A percentile compares a stretch with the other conserved stretches of the same genome.
Evolutionary conservation across 2,113 vertebrate species (phyloP).

Genomic region (Galeopterus variegatus): DNA sequence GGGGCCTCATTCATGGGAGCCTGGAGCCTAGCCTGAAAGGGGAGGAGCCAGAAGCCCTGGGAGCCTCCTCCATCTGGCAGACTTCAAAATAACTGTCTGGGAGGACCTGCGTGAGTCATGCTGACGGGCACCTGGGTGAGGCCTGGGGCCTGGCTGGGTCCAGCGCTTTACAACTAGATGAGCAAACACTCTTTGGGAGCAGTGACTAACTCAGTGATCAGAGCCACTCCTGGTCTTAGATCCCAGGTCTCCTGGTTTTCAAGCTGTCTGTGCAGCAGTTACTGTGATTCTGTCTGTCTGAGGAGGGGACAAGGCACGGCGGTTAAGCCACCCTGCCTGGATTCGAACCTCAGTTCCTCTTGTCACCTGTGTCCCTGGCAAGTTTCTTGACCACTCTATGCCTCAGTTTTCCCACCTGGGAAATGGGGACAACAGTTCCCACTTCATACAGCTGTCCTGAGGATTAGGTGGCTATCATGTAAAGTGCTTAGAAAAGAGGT

Average conservation of each 20-base stretch:
- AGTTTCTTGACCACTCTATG: not conserved
- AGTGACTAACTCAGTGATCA: slow-evolving; percentile 39
- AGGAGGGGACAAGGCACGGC: not conserved
- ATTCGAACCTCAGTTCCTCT: not conserved
- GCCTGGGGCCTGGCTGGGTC: not conserved
- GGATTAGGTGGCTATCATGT: not conserved
- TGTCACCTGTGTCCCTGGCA: not conserved
- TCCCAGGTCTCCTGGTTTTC: not conserved
- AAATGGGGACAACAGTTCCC: not conserved
- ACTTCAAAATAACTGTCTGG: not conserved
- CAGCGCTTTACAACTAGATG: not conserved
- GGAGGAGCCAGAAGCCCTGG: not conserved
- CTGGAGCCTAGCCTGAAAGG: not conserved
- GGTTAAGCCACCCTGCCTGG: not conserved
- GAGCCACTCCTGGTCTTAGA: not conserved
- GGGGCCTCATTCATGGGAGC: not conserved
- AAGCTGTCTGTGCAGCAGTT: not conserved
- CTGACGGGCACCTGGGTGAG: not conserved
- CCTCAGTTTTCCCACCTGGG: not conserved
- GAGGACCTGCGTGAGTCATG: slow-evolving; percentile 15
- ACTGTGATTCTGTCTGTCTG: not conserved
- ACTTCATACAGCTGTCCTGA: not conserved
- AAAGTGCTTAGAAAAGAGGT: not conserved
- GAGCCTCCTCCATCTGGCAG: not conserved
- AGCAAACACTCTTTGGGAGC: not conserved